A percentile compares a stretch with the other conserved stretches of the same genome.
These are phyloP conservation scores for Oreocharis arfaki DNA, from an alignment of 2,113 vertebrate species.

Conservation along the genomic window DNA sequence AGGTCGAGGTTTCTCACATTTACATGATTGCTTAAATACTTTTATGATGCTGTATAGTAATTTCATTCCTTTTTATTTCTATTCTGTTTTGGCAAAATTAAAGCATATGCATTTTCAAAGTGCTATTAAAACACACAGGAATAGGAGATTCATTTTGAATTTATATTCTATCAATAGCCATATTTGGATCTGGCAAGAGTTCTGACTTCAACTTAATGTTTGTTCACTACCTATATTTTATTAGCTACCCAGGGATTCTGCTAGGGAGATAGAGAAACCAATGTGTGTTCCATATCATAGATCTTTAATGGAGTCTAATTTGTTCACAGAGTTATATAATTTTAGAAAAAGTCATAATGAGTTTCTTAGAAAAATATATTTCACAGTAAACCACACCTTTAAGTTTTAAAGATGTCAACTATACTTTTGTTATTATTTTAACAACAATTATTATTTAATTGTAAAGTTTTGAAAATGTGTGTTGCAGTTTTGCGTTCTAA, in stretches of 20 bases:
- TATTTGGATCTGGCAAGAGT: background rate
- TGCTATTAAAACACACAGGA: background rate
- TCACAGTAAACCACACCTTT: background rate
- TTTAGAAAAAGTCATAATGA: background rate
- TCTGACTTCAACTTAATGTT: background rate
- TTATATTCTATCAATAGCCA: background rate
- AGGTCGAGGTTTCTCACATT: background rate
- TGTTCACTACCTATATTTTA: background rate
- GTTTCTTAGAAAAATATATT: background rate
- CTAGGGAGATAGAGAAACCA: background rate
- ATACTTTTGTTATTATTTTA: background rate
- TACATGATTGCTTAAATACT: background rate
- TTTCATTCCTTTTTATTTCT: slow-evolving; percentile 1
- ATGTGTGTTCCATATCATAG: background rate
- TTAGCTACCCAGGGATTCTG: background rate
- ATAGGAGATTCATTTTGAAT: background rate
- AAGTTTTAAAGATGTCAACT: background rate
- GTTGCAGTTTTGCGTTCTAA: background rate
- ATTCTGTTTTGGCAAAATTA: background rate
- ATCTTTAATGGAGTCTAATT: background rate
- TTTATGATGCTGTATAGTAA: background rate
- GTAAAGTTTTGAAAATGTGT: background rate
- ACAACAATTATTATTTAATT: background rate
- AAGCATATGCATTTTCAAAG: background rate
- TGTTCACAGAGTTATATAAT: background rate